Evolutionary conservation across 1,140 invertebrate species (phyloP).

Genomic region (Holotrichia oblita): DNA sequence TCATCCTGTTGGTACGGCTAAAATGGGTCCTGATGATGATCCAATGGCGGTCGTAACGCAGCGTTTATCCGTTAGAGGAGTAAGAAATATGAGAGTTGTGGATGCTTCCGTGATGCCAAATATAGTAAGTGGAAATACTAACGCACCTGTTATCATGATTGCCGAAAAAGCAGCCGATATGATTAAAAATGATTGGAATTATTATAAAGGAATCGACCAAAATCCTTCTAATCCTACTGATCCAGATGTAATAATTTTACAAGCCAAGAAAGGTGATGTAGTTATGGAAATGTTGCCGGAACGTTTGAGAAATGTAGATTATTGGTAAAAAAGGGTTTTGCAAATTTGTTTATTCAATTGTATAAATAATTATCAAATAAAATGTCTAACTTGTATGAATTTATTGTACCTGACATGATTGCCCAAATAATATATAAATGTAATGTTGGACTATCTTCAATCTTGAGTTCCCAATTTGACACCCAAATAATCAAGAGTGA

Average conservation of each 20-base stretch:
- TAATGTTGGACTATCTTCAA: too few species aligned
- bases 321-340: conserved; percentile 42
- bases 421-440: too few species aligned
- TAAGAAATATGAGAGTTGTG: conserved; percentile 75
- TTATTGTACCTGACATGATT: too few species aligned
- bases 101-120: conserved; percentile 85
- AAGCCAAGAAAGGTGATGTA: conserved; percentile 28
- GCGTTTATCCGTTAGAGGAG: conserved; percentile 69
- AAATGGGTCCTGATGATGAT: conserved; percentile 77
- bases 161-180: conserved; percentile 80
- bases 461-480: too few species aligned
- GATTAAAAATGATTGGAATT: conserved; percentile 69
- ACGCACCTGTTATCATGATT: conserved; percentile 81
- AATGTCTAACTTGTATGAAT: too few species aligned
- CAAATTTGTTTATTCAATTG: too few species aligned
- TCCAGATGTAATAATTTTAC: conserved; percentile 31
- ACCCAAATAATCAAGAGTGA: too few species aligned
- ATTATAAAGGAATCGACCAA: not conserved
- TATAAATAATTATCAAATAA: too few species aligned
- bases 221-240: not conserved
- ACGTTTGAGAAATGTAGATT: conserved; percentile 40
- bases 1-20: conserved; percentile 75
- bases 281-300: conserved; percentile 32
- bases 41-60: conserved; percentile 72
- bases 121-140: conserved; percentile 78